phyloP scores from a whole-genome alignment of 2,113 vertebrate genomes.

The Odontophorus gujanensis region DNA sequence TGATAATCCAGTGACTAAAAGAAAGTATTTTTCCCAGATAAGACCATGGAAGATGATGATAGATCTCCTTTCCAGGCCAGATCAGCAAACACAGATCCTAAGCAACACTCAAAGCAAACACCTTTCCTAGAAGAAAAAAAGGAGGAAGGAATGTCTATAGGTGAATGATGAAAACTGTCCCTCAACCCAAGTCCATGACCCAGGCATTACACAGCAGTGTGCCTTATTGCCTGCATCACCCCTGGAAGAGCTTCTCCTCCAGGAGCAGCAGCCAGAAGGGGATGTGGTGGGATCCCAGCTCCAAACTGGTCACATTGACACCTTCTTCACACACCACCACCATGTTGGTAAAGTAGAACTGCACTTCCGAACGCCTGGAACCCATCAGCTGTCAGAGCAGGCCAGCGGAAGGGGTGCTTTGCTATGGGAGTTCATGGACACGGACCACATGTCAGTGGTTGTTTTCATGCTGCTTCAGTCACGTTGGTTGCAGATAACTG shows the following conservation, averaged over 20 bases:
- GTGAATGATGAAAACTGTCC: not conserved
- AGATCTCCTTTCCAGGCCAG: not conserved
- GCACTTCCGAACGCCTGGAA: not conserved
- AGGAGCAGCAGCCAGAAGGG: not conserved
- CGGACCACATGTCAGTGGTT: not conserved
- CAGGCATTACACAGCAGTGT: rapidly evolving
- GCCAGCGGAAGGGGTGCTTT: not conserved
- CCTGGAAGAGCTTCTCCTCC: not conserved
- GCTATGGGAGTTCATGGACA: not conserved
- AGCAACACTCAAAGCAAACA: not conserved
- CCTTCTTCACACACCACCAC: not conserved
- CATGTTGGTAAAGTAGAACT: rapidly evolving
- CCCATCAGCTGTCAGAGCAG: not conserved
- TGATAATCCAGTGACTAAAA: not conserved
- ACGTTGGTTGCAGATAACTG: constrained; percentile 35
- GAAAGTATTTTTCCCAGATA: not conserved
- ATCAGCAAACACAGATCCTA: not conserved
- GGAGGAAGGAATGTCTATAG: not conserved
- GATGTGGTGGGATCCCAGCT: not conserved
- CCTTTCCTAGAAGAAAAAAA: not conserved
- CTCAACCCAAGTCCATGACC: not conserved
- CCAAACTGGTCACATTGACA: not conserved
- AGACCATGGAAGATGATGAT: rapidly evolving
- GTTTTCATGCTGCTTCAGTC: constrained; percentile 33
- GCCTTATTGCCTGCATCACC: not conserved